phyloP scores from a whole-genome alignment of 2,113 vertebrate genomes.

The Rhinoptilus africanus region DNA sequence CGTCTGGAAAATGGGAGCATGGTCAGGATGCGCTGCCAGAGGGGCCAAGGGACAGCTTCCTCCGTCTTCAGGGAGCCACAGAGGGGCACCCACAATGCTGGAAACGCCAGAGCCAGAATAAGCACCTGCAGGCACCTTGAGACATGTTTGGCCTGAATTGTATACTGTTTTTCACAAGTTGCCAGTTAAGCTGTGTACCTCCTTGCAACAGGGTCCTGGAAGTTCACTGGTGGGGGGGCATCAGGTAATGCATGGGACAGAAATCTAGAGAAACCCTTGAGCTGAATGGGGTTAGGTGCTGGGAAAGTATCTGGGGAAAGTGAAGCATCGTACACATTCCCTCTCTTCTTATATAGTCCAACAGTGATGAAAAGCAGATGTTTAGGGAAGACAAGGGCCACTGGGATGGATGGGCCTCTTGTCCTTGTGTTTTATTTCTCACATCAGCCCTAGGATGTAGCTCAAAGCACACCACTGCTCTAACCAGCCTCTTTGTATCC shows the following conservation, averaged over 20 bases:
- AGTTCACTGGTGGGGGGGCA: neutral
- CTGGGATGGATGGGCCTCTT: neutral
- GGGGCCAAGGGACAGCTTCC: neutral
- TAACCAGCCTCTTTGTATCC: neutral
- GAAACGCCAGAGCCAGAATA: neutral
- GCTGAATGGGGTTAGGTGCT: neutral
- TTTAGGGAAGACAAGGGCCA: neutral
- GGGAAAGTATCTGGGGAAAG: neutral
- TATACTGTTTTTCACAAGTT: neutral
- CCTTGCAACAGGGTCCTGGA: neutral
- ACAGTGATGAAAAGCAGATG: neutral
- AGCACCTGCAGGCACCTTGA: neutral
- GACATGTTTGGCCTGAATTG: neutral
- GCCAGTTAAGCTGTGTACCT: neutral
- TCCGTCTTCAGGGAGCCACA: neutral
- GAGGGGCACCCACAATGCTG: rapidly evolving
- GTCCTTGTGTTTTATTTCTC: neutral
- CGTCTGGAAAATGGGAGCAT: neutral
- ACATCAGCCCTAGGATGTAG: neutral
- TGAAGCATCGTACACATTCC: neutral
- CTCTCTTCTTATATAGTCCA: neutral
- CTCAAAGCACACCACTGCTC: neutral
- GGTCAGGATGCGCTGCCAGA: neutral
- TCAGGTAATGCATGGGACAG: neutral
- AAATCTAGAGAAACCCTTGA: neutral